phyloP scores from a whole-genome alignment of 2,113 vertebrate species.

The Chlorodrepanis virens region DNA sequence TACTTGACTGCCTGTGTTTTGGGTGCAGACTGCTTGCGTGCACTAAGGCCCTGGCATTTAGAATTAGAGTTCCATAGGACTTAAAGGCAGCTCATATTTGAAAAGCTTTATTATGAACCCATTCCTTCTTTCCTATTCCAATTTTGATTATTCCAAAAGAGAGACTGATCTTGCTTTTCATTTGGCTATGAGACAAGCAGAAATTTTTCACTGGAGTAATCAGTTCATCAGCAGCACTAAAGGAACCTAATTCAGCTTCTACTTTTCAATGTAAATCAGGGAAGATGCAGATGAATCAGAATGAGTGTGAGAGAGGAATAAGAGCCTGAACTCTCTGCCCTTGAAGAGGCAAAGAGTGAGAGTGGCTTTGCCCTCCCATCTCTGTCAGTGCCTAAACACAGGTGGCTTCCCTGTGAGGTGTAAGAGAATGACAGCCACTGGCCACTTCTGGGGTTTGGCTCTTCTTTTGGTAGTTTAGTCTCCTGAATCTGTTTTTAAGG shows the following conservation, averaged over 20 bases:
- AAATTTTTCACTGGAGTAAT: background rate
- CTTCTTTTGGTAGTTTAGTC: background rate
- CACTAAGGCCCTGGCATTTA: background rate
- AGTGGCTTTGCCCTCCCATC: background rate
- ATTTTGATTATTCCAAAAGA: background rate
- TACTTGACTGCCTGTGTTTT: background rate
- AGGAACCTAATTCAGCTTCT: background rate
- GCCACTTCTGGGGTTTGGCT: background rate
- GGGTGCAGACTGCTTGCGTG: background rate
- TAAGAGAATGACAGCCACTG: background rate
- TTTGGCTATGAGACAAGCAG: background rate
- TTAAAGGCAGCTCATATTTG: background rate
- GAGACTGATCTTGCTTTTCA: background rate
- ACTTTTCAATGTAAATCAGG: background rate
- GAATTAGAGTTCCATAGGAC: background rate
- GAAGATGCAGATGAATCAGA: background rate
- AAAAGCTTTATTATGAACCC: background rate
- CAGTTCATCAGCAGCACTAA: background rate
- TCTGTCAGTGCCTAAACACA: background rate
- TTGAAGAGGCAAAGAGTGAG: background rate
- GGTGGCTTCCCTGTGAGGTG: background rate
- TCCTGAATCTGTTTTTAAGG: slow-evolving; percentile 16
- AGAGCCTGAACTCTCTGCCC: background rate
- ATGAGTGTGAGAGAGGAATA: background rate
- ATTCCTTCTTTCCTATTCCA: background rate